Evolutionary conservation across 2,888 invertebrate genomes (phyloP).

Genomic region (Alcis repandata): DNA sequence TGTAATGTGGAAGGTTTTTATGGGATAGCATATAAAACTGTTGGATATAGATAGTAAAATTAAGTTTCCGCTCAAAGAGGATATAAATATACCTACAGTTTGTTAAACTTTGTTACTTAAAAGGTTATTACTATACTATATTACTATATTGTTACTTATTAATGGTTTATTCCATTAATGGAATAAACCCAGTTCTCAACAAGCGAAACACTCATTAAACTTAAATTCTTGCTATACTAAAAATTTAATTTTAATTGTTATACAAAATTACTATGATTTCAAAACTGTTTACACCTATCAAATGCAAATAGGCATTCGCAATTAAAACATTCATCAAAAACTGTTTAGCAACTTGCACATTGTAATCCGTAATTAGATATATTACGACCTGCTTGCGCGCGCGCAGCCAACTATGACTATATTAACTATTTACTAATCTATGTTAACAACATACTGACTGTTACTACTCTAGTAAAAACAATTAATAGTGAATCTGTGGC

Average conservation of each 20-base stretch:
- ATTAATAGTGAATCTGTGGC: constrained; percentile 32
- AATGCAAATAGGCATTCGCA: constrained; percentile 28
- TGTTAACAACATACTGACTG: constrained; percentile 13
- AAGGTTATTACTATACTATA: too few relatives aligned
- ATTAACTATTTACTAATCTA: constrained; percentile 22
- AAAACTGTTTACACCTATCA: constrained; percentile 29
- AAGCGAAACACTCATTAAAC: neutral
- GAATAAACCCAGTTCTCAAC: neutral
- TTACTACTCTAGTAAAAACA: constrained; percentile 19
- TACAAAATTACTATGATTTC: constrained; percentile 30
- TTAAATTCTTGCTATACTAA: neutral
- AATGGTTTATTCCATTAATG: too few relatives aligned
- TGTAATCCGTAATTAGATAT: constrained; percentile 41
- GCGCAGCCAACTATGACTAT: constrained; percentile 52
- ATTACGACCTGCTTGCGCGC: constrained; percentile 38
- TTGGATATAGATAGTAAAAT: too few relatives aligned
- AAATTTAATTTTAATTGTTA: constrained; percentile 10
- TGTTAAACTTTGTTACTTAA: too few relatives aligned
- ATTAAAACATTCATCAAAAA: constrained; percentile 42
- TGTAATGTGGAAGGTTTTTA: too few relatives aligned
- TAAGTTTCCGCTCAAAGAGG: neutral
- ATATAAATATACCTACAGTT: neutral
- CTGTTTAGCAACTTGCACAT: constrained; percentile 39
- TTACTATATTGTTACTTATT: too few relatives aligned
- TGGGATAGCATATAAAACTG: too few relatives aligned